phyloP scores from a whole-genome alignment of 2,113 vertebrate genomes.

The Sprattus sprattus region DNA sequence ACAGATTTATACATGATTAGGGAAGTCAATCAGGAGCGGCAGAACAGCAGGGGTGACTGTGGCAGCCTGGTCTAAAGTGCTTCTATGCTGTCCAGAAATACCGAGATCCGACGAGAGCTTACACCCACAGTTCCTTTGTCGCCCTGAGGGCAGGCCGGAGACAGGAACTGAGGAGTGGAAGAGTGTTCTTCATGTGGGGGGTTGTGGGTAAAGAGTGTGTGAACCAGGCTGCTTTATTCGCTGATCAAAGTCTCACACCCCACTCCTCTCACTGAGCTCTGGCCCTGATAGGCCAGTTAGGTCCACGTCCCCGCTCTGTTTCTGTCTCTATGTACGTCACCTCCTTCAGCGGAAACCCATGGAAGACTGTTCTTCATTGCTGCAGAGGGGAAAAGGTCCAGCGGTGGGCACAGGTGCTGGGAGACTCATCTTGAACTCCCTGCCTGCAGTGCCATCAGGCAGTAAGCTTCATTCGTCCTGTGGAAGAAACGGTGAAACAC shows the following conservation, averaged over 20 bases:
- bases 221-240: background rate
- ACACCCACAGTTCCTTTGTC: background rate
- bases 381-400: background rate
- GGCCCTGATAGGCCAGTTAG: background rate
- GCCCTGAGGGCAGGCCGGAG: background rate
- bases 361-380: constrained; percentile 10
- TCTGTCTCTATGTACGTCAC: background rate
- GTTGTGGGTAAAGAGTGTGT: background rate
- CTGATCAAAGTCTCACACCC: background rate
- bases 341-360: background rate
- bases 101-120: constrained; percentile 50
- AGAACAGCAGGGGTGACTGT: constrained; percentile 52
- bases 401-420: constrained; percentile 8
- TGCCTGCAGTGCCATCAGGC: constrained; percentile 52
- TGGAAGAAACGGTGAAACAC: background rate
- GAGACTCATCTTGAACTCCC: constrained; percentile 6
- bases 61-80: constrained; percentile 66
- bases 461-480: constrained; percentile 73
- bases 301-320: background rate
- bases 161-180: background rate
- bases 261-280: background rate
- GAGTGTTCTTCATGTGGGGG: background rate
- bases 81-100: constrained; percentile 62
- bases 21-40: constrained; percentile 37
- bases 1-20: constrained; percentile 37